A percentile compares a stretch with the other conserved stretches of the same genome.
These are phyloP conservation scores for Drosophila pseudoananassae DNA, from an alignment of 1,140 invertebrate species.

Conservation along the genomic window DNA sequence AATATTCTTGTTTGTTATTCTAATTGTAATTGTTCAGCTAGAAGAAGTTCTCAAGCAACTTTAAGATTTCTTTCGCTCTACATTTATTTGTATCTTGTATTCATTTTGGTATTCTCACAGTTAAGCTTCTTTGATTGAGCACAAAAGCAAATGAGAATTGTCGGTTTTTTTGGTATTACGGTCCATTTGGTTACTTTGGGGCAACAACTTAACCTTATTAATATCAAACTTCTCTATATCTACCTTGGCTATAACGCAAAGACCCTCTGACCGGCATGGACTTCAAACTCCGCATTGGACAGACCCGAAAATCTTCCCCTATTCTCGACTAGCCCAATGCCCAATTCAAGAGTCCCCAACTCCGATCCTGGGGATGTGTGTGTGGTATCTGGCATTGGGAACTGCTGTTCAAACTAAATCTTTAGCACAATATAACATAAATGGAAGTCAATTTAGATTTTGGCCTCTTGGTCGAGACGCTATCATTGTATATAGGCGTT, in stretches of 20 bases:
- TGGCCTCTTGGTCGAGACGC: conserved; percentile 36
- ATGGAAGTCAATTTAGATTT: conserved; percentile 76
- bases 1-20: conserved; percentile 12
- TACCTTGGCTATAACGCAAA: conserved; percentile 42
- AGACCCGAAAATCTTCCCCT: conserved; percentile 77
- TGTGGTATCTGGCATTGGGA: conserved; percentile 8
- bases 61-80: conserved; percentile 40
- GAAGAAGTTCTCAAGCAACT: conserved; percentile 45
- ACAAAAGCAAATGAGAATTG: conserved; percentile 81
- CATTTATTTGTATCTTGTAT: conserved; percentile 57
- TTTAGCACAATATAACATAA: conserved; percentile 34
- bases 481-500: conserved; percentile 2
- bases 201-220: conserved; percentile 55
- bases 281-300: conserved; percentile 56
- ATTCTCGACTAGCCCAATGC: conserved; percentile 63
- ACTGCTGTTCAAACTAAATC: conserved; percentile 23
- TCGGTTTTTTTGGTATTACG: conserved; percentile 9
- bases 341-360: conserved; percentile 5
- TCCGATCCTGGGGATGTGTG: conserved; percentile 7
- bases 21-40: conserved; percentile 51
- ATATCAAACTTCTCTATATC: conserved; percentile 45
- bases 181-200: conserved; percentile 34
- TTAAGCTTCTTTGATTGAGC: conserved; percentile 84
- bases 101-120: conserved; percentile 79
- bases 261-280: background rate